Conservation (phyloP, 1,140 invertebrate genomes). For the Helicoverpa armigera region DNA sequence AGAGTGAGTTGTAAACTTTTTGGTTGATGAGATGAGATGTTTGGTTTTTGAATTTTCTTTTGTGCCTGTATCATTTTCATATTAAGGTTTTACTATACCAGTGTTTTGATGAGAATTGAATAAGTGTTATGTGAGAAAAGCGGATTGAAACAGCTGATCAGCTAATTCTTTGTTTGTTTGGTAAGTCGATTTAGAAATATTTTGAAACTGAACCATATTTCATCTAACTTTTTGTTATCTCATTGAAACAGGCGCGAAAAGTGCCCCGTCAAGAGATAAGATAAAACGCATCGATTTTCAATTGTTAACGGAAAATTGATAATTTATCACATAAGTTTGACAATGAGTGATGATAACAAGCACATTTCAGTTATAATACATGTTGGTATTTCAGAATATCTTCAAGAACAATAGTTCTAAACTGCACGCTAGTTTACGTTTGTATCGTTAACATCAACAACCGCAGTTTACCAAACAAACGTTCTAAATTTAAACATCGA, state of each 20-base stretch:
- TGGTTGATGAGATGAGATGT: not conserved
- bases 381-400: not conserved
- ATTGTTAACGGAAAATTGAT: not conserved
- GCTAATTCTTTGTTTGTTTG: not conserved
- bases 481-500: not conserved
- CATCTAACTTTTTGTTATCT: not conserved
- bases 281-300: constrained; percentile 31
- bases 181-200: constrained; percentile 14
- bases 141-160: constrained; percentile 20
- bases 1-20: constrained; percentile 13
- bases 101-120: constrained; percentile 14
- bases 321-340: not conserved
- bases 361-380: not conserved
- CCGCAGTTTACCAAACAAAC: constrained; percentile 6
- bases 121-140: constrained; percentile 35
- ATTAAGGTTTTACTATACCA: not conserved
- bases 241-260: not conserved
- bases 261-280: not conserved
- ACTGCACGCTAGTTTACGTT: not conserved
- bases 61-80: too few relatives aligned
- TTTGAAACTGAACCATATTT: not conserved
- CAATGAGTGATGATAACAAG: not conserved
- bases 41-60: not conserved
- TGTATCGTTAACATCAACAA: not conserved
- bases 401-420: not conserved